Percentiles rank a stretch among this genome's conserved stretches.
These are phyloP conservation scores for Drosophila fungiperda DNA, from an alignment of 2,888 invertebrate genomes.

Conservation along the genomic window DNA sequence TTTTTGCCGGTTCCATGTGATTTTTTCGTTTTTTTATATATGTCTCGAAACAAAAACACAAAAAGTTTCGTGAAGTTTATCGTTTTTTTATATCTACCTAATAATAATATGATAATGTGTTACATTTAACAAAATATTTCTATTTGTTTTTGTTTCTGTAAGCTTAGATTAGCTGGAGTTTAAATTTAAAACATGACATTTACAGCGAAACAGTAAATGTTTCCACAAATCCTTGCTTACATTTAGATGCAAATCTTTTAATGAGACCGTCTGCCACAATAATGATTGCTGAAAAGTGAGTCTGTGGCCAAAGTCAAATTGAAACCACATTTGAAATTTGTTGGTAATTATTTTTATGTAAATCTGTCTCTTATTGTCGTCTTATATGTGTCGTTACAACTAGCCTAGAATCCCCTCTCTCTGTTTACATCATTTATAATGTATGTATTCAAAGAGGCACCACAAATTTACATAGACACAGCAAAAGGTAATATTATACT, in stretches of 20 bases:
- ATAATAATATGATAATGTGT: not conserved
- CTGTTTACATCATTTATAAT: constrained; percentile 3
- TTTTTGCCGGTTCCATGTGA: not conserved
- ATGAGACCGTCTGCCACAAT: constrained; percentile 16
- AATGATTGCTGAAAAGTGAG: constrained; percentile 24
- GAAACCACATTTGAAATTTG: not conserved
- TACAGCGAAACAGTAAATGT: not conserved
- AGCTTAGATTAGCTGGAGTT: not conserved
- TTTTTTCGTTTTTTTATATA: not conserved
- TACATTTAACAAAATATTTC: not conserved
- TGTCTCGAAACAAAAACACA: not conserved
- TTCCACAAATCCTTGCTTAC: constrained; percentile 39
- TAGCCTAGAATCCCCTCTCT: constrained; percentile 24
- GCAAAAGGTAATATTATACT: not conserved
- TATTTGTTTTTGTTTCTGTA: too few relatives aligned
- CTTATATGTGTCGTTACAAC: constrained; percentile 46
- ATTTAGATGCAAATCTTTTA: constrained; percentile 36
- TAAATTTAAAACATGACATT: not conserved
- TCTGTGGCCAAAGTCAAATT: constrained; percentile 6
- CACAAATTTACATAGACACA: not conserved
- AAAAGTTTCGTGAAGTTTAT: not conserved
- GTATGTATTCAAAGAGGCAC: not conserved
- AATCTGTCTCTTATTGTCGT: constrained; percentile 30
- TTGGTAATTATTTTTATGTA: not conserved
- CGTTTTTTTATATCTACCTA: not conserved